phyloP scores from a whole-genome alignment of 2,888 invertebrate species.

The Exephanes ischioxanthus region DNA sequence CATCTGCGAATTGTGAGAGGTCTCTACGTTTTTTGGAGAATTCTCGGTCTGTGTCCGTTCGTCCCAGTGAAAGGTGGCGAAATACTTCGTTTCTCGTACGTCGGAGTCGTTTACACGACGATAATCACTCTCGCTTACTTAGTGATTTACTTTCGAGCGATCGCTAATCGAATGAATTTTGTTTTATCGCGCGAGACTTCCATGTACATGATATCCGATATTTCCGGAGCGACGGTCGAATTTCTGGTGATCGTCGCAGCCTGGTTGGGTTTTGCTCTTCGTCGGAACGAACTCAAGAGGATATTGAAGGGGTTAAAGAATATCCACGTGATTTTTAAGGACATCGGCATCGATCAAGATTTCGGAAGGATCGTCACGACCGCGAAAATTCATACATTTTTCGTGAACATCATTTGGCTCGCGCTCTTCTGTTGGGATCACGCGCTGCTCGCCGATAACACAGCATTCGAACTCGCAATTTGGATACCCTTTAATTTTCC shows the following conservation, averaged over 20 bases:
- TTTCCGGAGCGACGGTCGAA: conserved; percentile 53
- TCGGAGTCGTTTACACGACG: conserved; percentile 50
- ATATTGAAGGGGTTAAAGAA: conserved; percentile 29
- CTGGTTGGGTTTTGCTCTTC: conserved; percentile 41
- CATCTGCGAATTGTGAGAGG: neutral
- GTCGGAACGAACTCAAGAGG: conserved; percentile 14
- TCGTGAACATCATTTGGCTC: conserved; percentile 34
- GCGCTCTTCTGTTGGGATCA: conserved; percentile 34
- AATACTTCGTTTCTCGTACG: conserved; percentile 31
- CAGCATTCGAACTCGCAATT: neutral
- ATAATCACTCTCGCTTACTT: conserved; percentile 33
- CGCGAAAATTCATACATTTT: conserved; percentile 21
- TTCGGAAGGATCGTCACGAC: neutral
- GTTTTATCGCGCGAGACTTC: conserved; percentile 49
- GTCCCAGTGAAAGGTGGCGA: conserved; percentile 34
- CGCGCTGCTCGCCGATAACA: neutral
- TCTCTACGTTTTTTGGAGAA: conserved; percentile 52
- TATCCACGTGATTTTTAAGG: neutral
- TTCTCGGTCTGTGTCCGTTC: conserved; percentile 66
- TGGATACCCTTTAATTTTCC: conserved; percentile 58
- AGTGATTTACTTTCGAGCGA: conserved; percentile 24
- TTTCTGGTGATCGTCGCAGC: conserved; percentile 47
- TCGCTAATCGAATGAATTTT: conserved; percentile 33
- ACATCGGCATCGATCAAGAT: conserved; percentile 35
- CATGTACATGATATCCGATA: conserved; percentile 50